These are phyloP conservation scores for Xanthia togata DNA, from an alignment of 2,888 invertebrate genomes.

Conservation along the genomic window DNA sequence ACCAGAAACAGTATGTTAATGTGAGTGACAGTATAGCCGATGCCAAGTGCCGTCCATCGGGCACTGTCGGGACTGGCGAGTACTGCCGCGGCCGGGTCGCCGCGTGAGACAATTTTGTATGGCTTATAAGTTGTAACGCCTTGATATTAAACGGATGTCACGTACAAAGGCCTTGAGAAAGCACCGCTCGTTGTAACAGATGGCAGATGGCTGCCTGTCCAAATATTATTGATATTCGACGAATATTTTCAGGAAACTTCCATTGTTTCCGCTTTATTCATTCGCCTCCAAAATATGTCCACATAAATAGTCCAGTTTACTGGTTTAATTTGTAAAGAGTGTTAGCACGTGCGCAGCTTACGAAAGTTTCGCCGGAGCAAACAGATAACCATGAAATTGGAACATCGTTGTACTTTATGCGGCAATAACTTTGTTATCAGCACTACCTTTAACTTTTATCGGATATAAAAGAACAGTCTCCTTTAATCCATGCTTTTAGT, in stretches of 20 bases:
- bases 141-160: constrained; percentile 81
- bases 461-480: constrained; percentile 37
- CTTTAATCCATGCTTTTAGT: constrained; percentile 50
- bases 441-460: constrained; percentile 62
- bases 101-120: constrained; percentile 78
- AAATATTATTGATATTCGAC: constrained; percentile 69
- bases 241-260: constrained; percentile 60
- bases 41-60: constrained; percentile 64
- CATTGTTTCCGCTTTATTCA: constrained; percentile 28
- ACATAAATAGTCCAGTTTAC: constrained; percentile 34
- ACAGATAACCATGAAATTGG: constrained; percentile 79
- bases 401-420: constrained; percentile 68
- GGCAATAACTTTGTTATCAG: constrained; percentile 67
- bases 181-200: constrained; percentile 72
- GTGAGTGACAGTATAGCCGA: constrained; percentile 65
- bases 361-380: constrained; percentile 67
- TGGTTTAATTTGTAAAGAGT: constrained; percentile 46
- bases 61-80: constrained; percentile 51
- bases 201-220: constrained; percentile 76
- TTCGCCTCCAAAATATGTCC: constrained; percentile 19
- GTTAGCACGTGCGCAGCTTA: constrained; percentile 69
- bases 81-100: constrained; percentile 65
- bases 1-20: constrained; percentile 71
- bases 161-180: constrained; percentile 76
- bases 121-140: constrained; percentile 67